Conservation (phyloP, 2,888 invertebrate genomes). For the Dusona sp. region DNA sequence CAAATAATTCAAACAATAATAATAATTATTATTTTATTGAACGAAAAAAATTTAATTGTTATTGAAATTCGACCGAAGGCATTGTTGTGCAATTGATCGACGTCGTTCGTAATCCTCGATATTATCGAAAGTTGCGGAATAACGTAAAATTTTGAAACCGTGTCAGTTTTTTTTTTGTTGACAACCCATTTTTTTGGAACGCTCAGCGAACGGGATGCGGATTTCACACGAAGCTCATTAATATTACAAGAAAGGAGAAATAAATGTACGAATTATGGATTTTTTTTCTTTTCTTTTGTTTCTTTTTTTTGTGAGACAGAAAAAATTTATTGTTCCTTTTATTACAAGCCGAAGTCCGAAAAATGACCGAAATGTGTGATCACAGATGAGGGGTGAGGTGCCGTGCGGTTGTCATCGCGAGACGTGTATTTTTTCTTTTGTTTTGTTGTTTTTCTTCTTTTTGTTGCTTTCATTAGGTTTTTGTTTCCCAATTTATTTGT, state of each 20-base stretch:
- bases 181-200: background rate
- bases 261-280: background rate
- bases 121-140: background rate
- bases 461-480: background rate
- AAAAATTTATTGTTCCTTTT: constrained; percentile 83
- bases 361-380: constrained; percentile 83
- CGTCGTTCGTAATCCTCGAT: background rate
- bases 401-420: constrained; percentile 83
- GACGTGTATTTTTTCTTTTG: constrained; percentile 65
- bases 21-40: background rate
- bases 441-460: constrained; percentile 50
- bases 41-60: background rate
- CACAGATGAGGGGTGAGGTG: constrained; percentile 83
- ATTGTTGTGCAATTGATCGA: background rate
- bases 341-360: constrained; percentile 83
- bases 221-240: background rate
- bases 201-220: background rate
- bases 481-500: constrained; percentile 62
- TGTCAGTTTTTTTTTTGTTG: constrained; percentile 5
- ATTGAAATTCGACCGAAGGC: background rate
- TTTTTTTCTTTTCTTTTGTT: constrained; percentile 25
- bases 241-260: background rate
- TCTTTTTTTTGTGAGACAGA: constrained; percentile 82
- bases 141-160: background rate
- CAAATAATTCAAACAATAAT: too few relatives aligned